These are phyloP conservation scores for Coturnix japonica DNA, from an alignment of 2,113 vertebrate species.

Conservation along the genomic window DNA sequence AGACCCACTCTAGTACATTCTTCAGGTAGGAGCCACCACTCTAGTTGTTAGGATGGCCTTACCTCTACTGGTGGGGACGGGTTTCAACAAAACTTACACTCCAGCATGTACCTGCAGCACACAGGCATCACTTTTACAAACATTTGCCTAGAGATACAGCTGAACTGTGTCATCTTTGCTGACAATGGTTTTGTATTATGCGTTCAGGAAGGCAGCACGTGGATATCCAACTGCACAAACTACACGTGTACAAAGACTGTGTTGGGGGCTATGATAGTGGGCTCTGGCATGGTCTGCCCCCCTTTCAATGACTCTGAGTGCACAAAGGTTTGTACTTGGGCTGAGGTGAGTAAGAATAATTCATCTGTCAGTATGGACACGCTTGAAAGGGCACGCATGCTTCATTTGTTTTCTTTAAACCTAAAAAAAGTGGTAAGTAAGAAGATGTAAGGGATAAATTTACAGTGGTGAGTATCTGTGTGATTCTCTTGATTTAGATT, in stretches of 20 bases:
- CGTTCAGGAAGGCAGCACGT: slow-evolving; percentile 89
- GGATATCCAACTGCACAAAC: slow-evolving; percentile 92
- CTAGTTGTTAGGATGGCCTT: not conserved
- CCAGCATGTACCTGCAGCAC: not conserved
- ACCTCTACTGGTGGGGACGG: rapidly evolving
- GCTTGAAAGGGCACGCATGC: rapidly evolving
- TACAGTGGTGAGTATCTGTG: not conserved
- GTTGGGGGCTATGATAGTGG: slow-evolving; percentile 84
- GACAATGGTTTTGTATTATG: not conserved
- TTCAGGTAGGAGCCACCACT: not conserved
- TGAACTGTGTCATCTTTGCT: not conserved
- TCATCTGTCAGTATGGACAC: not conserved
- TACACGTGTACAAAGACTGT: slow-evolving; percentile 90
- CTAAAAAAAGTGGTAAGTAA: slow-evolving; percentile 25
- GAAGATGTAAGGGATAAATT: not conserved
- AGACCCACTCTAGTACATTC: not conserved
- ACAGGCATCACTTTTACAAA: not conserved
- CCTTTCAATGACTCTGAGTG: slow-evolving; percentile 96
- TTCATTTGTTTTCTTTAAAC: not conserved
- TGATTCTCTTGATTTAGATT: not conserved
- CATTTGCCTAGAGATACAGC: not conserved
- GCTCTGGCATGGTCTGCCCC: slow-evolving; percentile 91
- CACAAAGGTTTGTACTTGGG: slow-evolving; percentile 88
- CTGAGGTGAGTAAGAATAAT: slow-evolving; percentile 27
- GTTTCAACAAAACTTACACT: not conserved